These are phyloP conservation scores for Heliconius hortense DNA, from an alignment of 2,888 invertebrate genomes.

Conservation along the genomic window DNA sequence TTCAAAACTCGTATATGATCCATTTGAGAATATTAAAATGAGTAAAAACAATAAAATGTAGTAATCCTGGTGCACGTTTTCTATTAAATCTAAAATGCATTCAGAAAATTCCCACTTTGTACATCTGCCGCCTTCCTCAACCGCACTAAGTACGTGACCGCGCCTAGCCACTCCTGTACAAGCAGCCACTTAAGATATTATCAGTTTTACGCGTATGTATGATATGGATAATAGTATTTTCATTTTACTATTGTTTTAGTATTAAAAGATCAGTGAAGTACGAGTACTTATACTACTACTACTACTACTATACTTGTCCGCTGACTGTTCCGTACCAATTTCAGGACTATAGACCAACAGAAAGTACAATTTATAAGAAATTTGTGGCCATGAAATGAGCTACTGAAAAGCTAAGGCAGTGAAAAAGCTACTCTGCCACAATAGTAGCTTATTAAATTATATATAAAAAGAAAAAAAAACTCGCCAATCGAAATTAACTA, in stretches of 20 bases:
- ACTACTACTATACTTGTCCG: too few species aligned
- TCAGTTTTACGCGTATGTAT: background rate
- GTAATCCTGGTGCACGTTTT: slow-evolving; percentile 3
- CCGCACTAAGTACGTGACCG: slow-evolving; percentile 6
- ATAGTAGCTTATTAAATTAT: too few species aligned
- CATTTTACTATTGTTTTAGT: background rate
- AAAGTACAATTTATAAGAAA: background rate
- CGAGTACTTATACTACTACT: too few species aligned
- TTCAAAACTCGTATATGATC: too few species aligned
- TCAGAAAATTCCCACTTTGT: background rate
- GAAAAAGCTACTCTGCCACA: background rate
- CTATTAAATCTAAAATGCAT: background rate
- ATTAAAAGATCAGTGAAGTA: too few species aligned
- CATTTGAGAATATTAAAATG: background rate
- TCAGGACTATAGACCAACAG: background rate
- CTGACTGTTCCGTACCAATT: too few species aligned
- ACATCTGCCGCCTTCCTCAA: slow-evolving; percentile 7
- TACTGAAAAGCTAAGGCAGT: too few species aligned
- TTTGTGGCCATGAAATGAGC: background rate
- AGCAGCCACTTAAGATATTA: slow-evolving; percentile 8
- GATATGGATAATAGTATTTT: background rate
- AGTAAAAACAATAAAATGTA: background rate
- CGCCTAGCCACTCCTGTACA: background rate
- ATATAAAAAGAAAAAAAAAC: too few species aligned
- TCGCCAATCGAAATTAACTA: too few species aligned